phyloP scores from a whole-genome alignment of 2,113 vertebrate species.

The Hyla sarda region DNA sequence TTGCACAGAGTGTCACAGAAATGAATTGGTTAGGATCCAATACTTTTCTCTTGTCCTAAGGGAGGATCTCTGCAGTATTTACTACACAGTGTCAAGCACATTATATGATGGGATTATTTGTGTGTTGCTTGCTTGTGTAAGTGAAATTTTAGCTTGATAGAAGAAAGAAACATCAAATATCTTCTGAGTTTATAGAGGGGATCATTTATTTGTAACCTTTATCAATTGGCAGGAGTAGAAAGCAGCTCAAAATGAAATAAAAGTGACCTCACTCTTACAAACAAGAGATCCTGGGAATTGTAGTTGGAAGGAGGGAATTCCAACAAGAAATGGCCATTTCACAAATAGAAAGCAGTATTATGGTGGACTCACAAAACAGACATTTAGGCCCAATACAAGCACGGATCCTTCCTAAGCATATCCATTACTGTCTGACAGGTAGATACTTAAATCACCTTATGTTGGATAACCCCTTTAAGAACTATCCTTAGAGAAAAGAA shows the following conservation, averaged over 20 bases:
- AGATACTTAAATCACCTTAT: too few relatives aligned
- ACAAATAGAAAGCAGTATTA: too few relatives aligned
- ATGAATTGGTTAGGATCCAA: constrained; percentile 43
- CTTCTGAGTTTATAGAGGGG: not conserved
- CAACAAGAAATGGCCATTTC: too few relatives aligned
- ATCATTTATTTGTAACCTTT: not conserved
- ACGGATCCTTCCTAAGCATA: too few relatives aligned
- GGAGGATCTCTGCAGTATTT: constrained; percentile 37
- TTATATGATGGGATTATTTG: constrained; percentile 1
- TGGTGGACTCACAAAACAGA: too few relatives aligned
- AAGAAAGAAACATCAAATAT: not conserved
- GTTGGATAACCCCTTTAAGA: too few relatives aligned
- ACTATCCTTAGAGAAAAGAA: too few relatives aligned
- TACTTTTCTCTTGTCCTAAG: constrained; percentile 32
- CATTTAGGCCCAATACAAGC: too few relatives aligned
- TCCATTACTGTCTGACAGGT: too few relatives aligned
- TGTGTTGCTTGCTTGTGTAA: not conserved
- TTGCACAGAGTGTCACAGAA: constrained; percentile 34
- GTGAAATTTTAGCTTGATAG: not conserved
- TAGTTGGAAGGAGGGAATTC: too few relatives aligned
- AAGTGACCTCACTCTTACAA: too few relatives aligned
- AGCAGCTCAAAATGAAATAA: not conserved
- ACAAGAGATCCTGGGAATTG: too few relatives aligned
- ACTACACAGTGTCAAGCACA: constrained; percentile 22
- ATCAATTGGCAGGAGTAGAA: not conserved